These are phyloP conservation scores for Ectemnius continuus DNA, from an alignment of 2,888 invertebrate genomes.

Conservation along the genomic window DNA sequence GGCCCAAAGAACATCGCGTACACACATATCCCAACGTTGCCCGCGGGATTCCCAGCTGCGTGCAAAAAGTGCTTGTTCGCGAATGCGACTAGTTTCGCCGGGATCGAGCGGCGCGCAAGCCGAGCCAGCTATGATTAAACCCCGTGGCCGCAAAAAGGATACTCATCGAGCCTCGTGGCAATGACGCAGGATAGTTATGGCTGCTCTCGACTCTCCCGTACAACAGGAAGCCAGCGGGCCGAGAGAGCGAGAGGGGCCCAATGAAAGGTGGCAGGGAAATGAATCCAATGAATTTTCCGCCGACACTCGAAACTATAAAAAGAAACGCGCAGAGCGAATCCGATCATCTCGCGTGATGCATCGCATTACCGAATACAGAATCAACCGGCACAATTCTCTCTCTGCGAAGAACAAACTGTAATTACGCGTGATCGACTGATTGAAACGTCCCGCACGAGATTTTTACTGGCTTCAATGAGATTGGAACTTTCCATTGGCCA, in stretches of 20 bases:
- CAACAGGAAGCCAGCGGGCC: neutral
- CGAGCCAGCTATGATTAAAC: slow-evolving; percentile 50
- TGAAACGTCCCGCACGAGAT: too few relatives aligned
- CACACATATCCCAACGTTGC: too few relatives aligned
- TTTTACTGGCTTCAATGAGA: too few relatives aligned
- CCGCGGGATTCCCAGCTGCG: too few relatives aligned
- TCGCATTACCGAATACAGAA: neutral
- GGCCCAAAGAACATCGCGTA: too few relatives aligned
- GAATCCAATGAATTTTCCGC: slow-evolving; percentile 52
- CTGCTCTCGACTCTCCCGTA: neutral
- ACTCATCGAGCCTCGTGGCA: slow-evolving; percentile 49
- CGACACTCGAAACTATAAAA: slow-evolving; percentile 51
- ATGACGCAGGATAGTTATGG: slow-evolving; percentile 25
- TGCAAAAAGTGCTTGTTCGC: too few relatives aligned
- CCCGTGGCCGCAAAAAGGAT: slow-evolving; percentile 47
- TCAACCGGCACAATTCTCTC: neutral
- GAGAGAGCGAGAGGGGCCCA: slow-evolving; percentile 22
- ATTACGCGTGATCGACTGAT: too few relatives aligned
- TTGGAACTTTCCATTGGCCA: too few relatives aligned
- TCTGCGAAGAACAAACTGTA: too few relatives aligned
- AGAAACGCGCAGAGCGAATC: slow-evolving; percentile 28
- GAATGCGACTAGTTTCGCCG: too few relatives aligned
- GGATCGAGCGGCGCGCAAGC: too few relatives aligned
- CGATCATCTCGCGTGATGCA: slow-evolving; percentile 12
- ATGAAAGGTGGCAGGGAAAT: slow-evolving; percentile 24